Percentiles rank a stretch among this genome's conserved stretches.
These are phyloP conservation scores for Marmota monax DNA, from an alignment of 2,113 vertebrate genomes.

Conservation along the genomic window DNA sequence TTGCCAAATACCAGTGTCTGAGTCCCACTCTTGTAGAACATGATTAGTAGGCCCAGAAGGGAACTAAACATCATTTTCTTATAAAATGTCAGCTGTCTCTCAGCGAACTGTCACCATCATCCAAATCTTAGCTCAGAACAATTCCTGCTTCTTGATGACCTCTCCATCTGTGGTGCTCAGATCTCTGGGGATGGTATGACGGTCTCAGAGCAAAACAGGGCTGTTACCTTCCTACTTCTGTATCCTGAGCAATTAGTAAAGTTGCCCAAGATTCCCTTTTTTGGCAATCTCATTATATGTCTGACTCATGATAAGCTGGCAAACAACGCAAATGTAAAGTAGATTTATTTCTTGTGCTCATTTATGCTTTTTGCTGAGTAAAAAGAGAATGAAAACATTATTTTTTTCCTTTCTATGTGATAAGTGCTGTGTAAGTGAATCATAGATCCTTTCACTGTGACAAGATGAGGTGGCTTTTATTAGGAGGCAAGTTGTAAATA, in stretches of 20 bases:
- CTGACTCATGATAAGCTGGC: constrained; percentile 63
- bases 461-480: not conserved
- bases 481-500: not conserved
- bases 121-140: not conserved
- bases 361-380: constrained; percentile 33
- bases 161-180: not conserved
- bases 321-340: constrained; percentile 36
- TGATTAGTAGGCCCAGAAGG: too few relatives aligned
- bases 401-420: constrained; percentile 21
- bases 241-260: not conserved
- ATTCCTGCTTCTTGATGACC: not conserved
- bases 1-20: not conserved
- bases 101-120: not conserved
- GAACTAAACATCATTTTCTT: not conserved
- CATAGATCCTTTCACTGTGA: not conserved
- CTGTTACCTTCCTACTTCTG: not conserved
- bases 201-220: not conserved
- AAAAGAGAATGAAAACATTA: constrained; percentile 27
- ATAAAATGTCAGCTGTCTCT: not conserved
- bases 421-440: constrained; percentile 29
- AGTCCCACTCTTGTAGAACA: not conserved
- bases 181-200: not conserved
- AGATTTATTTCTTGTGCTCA: constrained; percentile 44
- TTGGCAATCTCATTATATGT: constrained; percentile 27
- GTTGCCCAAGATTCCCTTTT: constrained; percentile 35